phyloP scores from a whole-genome alignment of 2,888 invertebrate species.

The Rhopalosiphum nymphaeae region DNA sequence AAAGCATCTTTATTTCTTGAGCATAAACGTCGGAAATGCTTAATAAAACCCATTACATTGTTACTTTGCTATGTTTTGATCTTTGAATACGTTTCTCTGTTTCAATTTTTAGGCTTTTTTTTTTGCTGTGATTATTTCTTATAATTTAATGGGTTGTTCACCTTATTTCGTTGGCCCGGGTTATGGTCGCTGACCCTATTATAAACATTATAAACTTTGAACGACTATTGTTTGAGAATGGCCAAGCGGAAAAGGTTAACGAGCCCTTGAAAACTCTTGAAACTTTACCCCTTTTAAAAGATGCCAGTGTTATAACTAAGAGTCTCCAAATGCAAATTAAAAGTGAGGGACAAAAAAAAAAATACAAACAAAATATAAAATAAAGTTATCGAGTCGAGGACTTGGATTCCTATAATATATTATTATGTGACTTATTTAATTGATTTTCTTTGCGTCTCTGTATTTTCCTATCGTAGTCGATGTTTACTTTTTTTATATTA shows the following conservation, averaged over 20 bases:
- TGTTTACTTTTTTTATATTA: constrained; percentile 13
- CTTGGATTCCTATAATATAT: neutral
- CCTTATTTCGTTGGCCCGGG: constrained; percentile 27
- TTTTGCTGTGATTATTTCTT: constrained; percentile 1
- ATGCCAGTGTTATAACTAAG: constrained; percentile 51
- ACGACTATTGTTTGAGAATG: constrained; percentile 55
- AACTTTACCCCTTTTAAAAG: constrained; percentile 35
- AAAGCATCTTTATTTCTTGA: neutral
- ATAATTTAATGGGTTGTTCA: constrained; percentile 34
- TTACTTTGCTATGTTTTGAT: neutral
- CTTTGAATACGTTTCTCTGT: neutral
- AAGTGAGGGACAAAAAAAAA: neutral
- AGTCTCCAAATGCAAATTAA: constrained; percentile 47
- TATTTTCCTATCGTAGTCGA: neutral
- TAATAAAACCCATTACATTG: neutral
- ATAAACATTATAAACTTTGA: constrained; percentile 50
- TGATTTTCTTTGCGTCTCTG: neutral
- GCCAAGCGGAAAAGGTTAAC: constrained; percentile 56
- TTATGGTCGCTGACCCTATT: constrained; percentile 15
- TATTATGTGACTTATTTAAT: neutral
- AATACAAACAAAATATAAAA: constrained; percentile 26
- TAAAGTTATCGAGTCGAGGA: constrained; percentile 4
- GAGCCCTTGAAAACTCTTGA: constrained; percentile 60
- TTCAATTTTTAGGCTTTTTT: neutral
- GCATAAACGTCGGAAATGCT: neutral